Base-by-base conservation (phyloP, 1,140 invertebrate genomes). In the Eulimnadia texana region DNA sequence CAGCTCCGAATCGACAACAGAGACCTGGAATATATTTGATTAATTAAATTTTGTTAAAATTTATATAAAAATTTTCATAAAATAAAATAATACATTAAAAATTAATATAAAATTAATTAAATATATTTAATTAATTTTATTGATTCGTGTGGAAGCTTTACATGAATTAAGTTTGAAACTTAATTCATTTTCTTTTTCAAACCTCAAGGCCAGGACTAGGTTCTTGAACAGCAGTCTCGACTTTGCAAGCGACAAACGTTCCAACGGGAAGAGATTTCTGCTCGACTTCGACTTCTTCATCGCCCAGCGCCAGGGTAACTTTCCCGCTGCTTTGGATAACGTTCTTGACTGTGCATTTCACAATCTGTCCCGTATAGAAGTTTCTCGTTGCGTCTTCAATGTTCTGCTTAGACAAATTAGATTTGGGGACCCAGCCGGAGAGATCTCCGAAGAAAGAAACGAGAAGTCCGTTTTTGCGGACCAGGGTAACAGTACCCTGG, bases 301-400 rank as follows among this genome's bases (percentile, higher is more conserved):
- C 33, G n/a, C 22, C 50, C 13, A 61, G 29, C 19, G 51, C 53
- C 50, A 61, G 33, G 25, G 27, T 29, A n/a, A 61, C 53, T 47
- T 54, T 52, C 1, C 53, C 29, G 20, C 67, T 58, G 61, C 65
- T 52, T 9, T 51, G 13, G 55, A 68, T 53, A 58, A 64, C 47
- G 49, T 42, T 23, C 22, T 65, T 33, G 10, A 76, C 71, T 64
- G 69, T 65, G 62, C 72, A 73, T 64, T 71, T 70, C 0, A 76
- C 52, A 49, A 69, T 65, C 57, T 69, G 64, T 2, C 69, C 71
- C 6, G 60, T 29, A 23, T 64, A 59, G 63, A 72, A 75, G 49
- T 69, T 66, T 63, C 72, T 71, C 47, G 67, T 64, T n/a, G 69
- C 67, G 55, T 71, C 62, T 60, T 68, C 68, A 29, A 63, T 63